phyloP scores from a whole-genome alignment of 2,113 vertebrate species.

The Charina bottae region DNA sequence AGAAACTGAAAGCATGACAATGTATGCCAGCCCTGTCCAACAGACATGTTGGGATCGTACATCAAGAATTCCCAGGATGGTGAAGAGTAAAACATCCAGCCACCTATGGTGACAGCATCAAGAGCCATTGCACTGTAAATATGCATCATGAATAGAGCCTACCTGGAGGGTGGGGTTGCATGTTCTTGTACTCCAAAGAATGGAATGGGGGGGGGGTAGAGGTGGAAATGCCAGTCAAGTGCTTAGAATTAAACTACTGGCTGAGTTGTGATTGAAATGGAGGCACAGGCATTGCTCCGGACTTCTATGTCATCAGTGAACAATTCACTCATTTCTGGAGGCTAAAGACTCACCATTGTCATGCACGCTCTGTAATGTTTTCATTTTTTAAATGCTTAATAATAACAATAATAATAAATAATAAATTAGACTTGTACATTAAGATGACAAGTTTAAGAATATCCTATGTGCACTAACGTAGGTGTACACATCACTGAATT shows the following conservation, averaged over 20 bases:
- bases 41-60: neutral
- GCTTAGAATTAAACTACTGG: neutral
- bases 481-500: too few species aligned
- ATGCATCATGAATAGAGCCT: slow-evolving; percentile 7
- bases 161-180: slow-evolving; percentile 1
- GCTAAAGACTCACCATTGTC: neutral
- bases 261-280: neutral
- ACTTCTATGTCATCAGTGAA: neutral
- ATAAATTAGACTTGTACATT: too few species aligned
- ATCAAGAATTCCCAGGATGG: neutral
- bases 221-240: slow-evolving; percentile 10
- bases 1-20: neutral
- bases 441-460: too few species aligned
- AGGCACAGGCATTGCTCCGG: neutral
- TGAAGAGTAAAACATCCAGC: neutral
- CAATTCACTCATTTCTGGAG: neutral
- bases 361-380: neutral
- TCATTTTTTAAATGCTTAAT: neutral
- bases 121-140: neutral
- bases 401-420: neutral
- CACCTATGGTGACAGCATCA: neutral
- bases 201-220: neutral
- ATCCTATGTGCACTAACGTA: too few species aligned
- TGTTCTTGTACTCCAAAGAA: slow-evolving; percentile 15
- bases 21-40: neutral